Conservation (phyloP, 2,888 invertebrate genomes). For the Phragmatobia fuliginosa region DNA sequence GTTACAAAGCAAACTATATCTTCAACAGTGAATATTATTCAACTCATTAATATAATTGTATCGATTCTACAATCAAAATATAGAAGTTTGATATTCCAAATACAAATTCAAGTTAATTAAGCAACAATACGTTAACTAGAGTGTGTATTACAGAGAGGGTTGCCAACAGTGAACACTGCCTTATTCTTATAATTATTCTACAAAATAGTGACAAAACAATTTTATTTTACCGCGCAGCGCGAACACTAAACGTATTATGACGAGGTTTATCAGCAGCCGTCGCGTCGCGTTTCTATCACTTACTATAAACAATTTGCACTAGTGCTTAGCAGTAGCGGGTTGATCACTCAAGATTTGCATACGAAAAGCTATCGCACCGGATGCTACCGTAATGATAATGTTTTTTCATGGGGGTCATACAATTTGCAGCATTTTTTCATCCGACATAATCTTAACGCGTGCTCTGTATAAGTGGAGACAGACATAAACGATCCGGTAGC, state of each 20-base stretch:
- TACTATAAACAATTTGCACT: constrained; percentile 42
- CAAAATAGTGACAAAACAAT: too few species aligned
- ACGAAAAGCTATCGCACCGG: constrained; percentile 73
- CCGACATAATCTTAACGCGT: constrained; percentile 80
- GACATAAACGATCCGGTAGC: constrained; percentile 36
- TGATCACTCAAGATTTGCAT: constrained; percentile 77
- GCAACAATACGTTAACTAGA: not conserved
- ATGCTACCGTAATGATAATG: constrained; percentile 78
- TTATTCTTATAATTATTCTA: not conserved
- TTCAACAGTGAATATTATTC: not conserved
- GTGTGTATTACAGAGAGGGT: too few species aligned
- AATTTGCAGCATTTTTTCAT: constrained; percentile 84
- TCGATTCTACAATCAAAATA: not conserved
- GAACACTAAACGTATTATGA: not conserved
- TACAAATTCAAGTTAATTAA: not conserved
- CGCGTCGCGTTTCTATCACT: not conserved
- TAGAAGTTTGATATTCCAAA: not conserved
- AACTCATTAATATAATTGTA: not conserved
- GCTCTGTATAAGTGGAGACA: constrained; percentile 73
- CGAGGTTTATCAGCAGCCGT: not conserved
- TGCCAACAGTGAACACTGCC: too few species aligned
- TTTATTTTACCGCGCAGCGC: not conserved
- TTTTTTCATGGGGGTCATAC: constrained; percentile 83
- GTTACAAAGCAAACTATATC: not conserved
- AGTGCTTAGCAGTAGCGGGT: constrained; percentile 47